Base-by-base conservation (phyloP, 1,140 invertebrate species). In the Chelonus insularis region DNA sequence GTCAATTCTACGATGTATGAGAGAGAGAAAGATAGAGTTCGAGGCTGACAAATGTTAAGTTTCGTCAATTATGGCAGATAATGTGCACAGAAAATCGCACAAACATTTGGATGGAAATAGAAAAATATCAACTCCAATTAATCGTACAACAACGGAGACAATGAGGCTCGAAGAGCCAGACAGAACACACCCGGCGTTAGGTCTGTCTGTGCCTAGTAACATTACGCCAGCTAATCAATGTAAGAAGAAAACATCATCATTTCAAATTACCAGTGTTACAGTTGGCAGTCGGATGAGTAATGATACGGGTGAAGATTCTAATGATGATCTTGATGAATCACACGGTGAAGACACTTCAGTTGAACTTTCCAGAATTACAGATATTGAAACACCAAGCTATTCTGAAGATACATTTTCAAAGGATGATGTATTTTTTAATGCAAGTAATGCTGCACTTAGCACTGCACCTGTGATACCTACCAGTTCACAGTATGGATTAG, bases 311-410 rank as follows among this genome's bases (percentile, higher is more conserved):
- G 93, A 93, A 62, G 94, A 96, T 80, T 95, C 92, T 47, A 91
- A 92, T 65, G 93, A 95, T 80, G 94, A 96, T 85, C 84, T 96
- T 75, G 93, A 96, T 80, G 93, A 96, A 85, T 94, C 92, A 80
- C 92, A 95, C 78, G 94, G 93, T 61, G 87, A 89, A 68, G 93
- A 95, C 79, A 87, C 85, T 73, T 88, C 86, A 4, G 84, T 82
- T 21, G 90, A 92, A 73, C 89, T 88, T 70, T 91, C 90, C 66
- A 84, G 90, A 68, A 85, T 91, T 59, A 82, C 90, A 68, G 88
- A 90, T 80, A 89, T 91, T 78, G 91, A 93, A 81, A 92, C 91
- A 21, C 91, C 91, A 12, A 92, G 89, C 70, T 91, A 89, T 78
- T 91, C 91, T 4, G 91, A 93, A 77, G 91, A 93, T 67, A 91